Evolutionary conservation across 2,888 invertebrate genomes (phyloP).

Genomic region (Gymnosoma rotundatum): DNA sequence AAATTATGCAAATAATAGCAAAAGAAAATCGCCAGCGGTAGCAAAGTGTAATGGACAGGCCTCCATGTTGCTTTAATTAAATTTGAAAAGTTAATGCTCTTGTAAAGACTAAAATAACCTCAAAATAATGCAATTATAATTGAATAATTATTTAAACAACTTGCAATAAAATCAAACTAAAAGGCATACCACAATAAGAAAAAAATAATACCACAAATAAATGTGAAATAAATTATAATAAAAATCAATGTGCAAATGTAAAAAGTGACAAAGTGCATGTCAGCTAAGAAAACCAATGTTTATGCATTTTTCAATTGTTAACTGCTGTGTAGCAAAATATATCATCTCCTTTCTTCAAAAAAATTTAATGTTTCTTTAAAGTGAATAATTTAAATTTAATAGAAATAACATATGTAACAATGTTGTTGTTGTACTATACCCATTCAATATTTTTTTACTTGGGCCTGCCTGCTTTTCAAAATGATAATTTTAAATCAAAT

Average conservation of each 20-base stretch:
- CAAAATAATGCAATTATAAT: conserved; percentile 6
- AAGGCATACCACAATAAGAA: not conserved
- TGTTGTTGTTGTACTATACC: conserved; percentile 61
- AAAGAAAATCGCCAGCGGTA: not conserved
- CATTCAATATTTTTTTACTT: conserved; percentile 63
- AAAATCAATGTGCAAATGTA: conserved; percentile 36
- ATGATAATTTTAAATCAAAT: conserved; percentile 30
- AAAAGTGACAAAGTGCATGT: conserved; percentile 45
- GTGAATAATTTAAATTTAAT: not conserved
- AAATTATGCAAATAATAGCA: not conserved
- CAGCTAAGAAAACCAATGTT: not conserved
- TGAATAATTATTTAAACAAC: not conserved
- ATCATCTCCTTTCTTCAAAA: not conserved
- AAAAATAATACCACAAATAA: not conserved
- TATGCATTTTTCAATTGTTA: not conserved
- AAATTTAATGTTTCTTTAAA: not conserved
- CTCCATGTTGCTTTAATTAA: conserved; percentile 8
- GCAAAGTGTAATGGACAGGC: conserved; percentile 35
- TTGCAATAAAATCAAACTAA: not conserved
- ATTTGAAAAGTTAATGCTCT: conserved; percentile 17
- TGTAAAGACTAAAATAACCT: conserved; percentile 9
- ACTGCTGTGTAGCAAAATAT: not conserved
- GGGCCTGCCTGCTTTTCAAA: conserved; percentile 38
- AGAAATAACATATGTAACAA: conserved; percentile 8
- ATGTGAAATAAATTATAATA: conserved; percentile 16